A percentile compares a stretch with the other conserved stretches of the same genome.
phyloP scores from a whole-genome alignment of 2,113 vertebrate genomes.

The Cheirogaleus medius region DNA sequence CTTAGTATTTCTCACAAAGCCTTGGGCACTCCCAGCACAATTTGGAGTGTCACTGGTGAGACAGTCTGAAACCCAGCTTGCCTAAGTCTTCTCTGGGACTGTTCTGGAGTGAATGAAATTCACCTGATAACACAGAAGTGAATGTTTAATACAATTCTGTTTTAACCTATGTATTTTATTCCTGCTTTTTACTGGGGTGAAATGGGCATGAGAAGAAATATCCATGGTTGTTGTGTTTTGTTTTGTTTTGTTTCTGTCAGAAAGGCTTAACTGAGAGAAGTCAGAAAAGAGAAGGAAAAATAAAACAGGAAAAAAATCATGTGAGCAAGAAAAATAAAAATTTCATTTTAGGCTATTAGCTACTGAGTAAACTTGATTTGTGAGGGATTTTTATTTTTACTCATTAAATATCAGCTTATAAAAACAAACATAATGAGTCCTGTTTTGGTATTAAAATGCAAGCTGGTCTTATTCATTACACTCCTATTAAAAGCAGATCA shows the following conservation, averaged over 20 bases:
- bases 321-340: slow-evolving; percentile 62
- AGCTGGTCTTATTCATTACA: not conserved
- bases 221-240: not conserved
- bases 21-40: slow-evolving; percentile 36
- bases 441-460: not conserved
- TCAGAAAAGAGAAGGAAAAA: slow-evolving; percentile 10
- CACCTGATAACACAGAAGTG: slow-evolving; percentile 44
- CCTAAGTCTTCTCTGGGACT: slow-evolving; percentile 4
- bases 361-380: slow-evolving; percentile 44
- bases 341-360: slow-evolving; percentile 18
- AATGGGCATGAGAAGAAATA: slow-evolving; percentile 38
- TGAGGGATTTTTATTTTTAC: slow-evolving; percentile 48
- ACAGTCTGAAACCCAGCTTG: not conserved
- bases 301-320: slow-evolving; percentile 2
- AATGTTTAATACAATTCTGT: slow-evolving; percentile 52
- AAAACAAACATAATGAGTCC: not conserved
- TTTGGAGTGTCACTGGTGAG: not conserved
- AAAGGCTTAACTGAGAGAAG: slow-evolving; percentile 40
- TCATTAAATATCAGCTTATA: slow-evolving; percentile 51
- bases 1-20: not conserved
- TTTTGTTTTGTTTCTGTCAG: not conserved
- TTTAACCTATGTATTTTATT: slow-evolving; percentile 16
- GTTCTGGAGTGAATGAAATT: slow-evolving; percentile 25
- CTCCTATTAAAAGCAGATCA: not conserved
- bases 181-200: not conserved